Base-by-base conservation (phyloP, 53 echinoderm and acorn worm genomes). In the Henricia sp. region DNA sequence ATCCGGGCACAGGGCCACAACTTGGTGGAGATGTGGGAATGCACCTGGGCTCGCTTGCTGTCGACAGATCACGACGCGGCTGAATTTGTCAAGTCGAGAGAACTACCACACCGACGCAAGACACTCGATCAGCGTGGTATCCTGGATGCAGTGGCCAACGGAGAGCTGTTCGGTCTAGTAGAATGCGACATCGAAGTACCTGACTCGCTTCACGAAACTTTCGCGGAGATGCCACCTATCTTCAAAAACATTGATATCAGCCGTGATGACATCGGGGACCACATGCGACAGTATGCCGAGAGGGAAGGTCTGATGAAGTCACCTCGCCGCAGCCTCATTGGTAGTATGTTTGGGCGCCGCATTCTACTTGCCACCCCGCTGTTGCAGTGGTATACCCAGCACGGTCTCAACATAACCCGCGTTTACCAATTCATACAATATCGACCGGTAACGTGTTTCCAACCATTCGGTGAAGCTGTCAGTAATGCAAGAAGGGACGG, bases 211-310 rank as follows among this genome's bases (percentile, higher is more conserved):
- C n/a, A n/a, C n/a, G n/a, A n/a, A n/a, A n/a, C n/a, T n/a, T n/a
- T n/a, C n/a, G 60, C 70, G 9, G 90, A 85, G 25, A 89, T 89
- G 84, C 38, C 70, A 3, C 89, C 84, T 0, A 85, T 90, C 38
- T 78, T 90, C 28, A 89, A 84, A 53, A 89, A 84, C 37, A 32
- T 32, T 1, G 54, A 72, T 0, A 53, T 89, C 34, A 53, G 66
- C 11, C 33, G 38, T 29, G 77, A 84, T 2, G 89, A 84, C 37
- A 76, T 89, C 21, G 89, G 84, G 3, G 30, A 73, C 1, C 75
- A 84, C 44, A 89, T 89, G 84, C 26, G 41, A 21, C 5, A 16
- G 0, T 85, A 70, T 78, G 71, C 63, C 0, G 30, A 69, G 70
- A 38, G 70, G 24, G 26, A 56, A 13, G 24, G 52, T 4, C 37